Conservation (phyloP, 2,888 invertebrate species). For the Cinara cedri region DNA sequence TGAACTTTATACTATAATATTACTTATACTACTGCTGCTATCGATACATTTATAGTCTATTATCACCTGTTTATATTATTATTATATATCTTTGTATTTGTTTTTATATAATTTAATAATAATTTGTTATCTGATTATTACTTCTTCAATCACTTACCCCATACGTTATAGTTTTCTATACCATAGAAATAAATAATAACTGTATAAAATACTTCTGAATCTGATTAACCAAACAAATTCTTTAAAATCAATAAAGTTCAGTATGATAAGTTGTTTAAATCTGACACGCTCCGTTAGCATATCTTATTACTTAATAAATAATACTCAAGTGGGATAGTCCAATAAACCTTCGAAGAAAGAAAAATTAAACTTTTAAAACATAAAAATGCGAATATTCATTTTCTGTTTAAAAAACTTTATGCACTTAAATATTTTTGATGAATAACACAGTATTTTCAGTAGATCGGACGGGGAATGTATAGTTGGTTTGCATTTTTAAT, state of each 20-base stretch:
- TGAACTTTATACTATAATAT: too few relatives aligned
- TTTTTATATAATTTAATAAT: too few relatives aligned
- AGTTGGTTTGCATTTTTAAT: constrained; percentile 7
- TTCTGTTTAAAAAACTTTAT: not conserved
- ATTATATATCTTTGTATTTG: too few relatives aligned
- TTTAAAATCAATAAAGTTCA: not conserved
- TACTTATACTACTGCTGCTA: too few relatives aligned
- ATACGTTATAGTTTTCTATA: too few relatives aligned
- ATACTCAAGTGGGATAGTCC: not conserved
- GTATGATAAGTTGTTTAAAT: not conserved
- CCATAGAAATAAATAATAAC: too few relatives aligned
- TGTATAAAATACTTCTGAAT: not conserved
- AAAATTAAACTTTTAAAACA: constrained; percentile 9
- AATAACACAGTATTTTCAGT: not conserved
- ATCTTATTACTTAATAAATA: not conserved
- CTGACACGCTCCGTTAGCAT: not conserved
- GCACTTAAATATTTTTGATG: not conserved
- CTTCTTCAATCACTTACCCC: too few relatives aligned
- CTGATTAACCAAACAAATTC: not conserved
- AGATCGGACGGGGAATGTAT: not conserved
- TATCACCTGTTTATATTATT: too few relatives aligned
- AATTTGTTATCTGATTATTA: too few relatives aligned
- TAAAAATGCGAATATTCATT: not conserved
- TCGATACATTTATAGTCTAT: too few relatives aligned
- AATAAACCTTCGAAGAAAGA: constrained; percentile 17